Base-by-base conservation (phyloP, 2,888 invertebrate genomes). In the Scaptomyza polygonia region DNA sequence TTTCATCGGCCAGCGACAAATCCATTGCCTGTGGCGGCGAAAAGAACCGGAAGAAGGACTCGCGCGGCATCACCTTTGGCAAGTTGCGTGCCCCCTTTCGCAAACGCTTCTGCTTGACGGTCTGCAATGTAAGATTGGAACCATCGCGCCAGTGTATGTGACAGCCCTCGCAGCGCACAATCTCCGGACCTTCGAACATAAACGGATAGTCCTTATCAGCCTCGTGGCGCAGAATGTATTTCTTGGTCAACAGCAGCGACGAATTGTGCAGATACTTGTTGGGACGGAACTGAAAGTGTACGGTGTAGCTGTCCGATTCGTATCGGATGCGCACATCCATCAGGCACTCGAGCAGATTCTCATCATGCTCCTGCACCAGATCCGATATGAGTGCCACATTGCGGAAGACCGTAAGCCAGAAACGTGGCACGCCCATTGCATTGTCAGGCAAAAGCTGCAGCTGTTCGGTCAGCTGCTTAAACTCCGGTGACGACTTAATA, bases 41-140 rank as follows among this genome's bases (percentile, higher is more conserved):
- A n/a, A 84, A 84, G 48, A 83, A 84, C 3, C 77, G 72, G 45
- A 84, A 84, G 49, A 84, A 84, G 18, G 85, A 85, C 14, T 84
- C 80, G 2, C 84, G 77, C 3, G 78, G 79, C 72, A 85, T 69
- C 25, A 77, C 80, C 27, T 85, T 85, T 14, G 67, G 34, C 25
- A 71, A 18, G 16, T 67, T 57, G 51, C 82, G 78, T 5, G 45
- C 44, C 5, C 80, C 69, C 18, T 75, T 78, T 7, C 71, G 66
- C 1, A 53, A 40, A 0, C 80, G 62, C 9, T 64, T 71, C 49
- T 71, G 67, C n/a, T 58, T 55, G 1, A 83, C 77, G 1, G 79
- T 81, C 42, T 76, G 76, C 18, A 78, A 44, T 0, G 85, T 84
- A 0, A 84, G 45, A 55, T 84, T 78, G 25, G 49, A 69, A 12